A percentile compares a stretch with the other conserved stretches of the same genome.
Evolutionary conservation across 2,113 vertebrate genomes (phyloP).

Genomic region (Megatriorchis doriae): DNA sequence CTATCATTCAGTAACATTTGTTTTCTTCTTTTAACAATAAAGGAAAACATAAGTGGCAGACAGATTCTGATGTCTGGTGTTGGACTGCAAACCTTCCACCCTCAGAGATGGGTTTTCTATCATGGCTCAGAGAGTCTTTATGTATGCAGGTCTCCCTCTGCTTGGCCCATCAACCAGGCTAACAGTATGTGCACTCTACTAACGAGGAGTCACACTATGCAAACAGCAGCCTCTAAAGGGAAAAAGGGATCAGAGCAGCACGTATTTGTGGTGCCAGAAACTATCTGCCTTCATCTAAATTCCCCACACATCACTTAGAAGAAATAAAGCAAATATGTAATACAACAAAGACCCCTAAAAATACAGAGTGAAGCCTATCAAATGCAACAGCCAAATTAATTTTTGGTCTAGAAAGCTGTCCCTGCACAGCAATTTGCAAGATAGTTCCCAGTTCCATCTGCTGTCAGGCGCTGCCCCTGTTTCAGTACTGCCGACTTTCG

Average conservation of each 20-base stretch:
- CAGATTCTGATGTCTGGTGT: neutral
- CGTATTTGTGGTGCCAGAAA: neutral
- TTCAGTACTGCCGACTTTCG: neutral
- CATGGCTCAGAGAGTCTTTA: neutral
- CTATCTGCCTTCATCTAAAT: neutral
- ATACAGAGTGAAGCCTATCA: neutral
- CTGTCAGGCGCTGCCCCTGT: neutral
- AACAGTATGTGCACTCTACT: neutral
- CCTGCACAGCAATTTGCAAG: neutral
- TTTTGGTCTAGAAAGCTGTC: neutral
- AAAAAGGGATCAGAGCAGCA: neutral
- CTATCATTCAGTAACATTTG: neutral
- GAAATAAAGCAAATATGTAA: neutral
- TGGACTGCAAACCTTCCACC: neutral
- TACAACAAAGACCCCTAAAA: neutral
- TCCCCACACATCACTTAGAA: neutral
- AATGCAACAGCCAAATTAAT: neutral
- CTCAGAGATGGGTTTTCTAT: neutral
- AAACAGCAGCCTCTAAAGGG: neutral
- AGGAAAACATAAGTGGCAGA: neutral
- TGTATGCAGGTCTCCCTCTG: neutral
- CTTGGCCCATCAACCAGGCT: neutral
- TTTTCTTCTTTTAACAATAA: neutral
- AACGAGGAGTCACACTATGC: neutral
- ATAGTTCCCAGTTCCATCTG: neutral